Percentiles rank a stretch among this genome's conserved stretches.
Evolutionary conservation across 2,888 invertebrate species (phyloP).

Genomic region (Cyrtodaria siliqua): DNA sequence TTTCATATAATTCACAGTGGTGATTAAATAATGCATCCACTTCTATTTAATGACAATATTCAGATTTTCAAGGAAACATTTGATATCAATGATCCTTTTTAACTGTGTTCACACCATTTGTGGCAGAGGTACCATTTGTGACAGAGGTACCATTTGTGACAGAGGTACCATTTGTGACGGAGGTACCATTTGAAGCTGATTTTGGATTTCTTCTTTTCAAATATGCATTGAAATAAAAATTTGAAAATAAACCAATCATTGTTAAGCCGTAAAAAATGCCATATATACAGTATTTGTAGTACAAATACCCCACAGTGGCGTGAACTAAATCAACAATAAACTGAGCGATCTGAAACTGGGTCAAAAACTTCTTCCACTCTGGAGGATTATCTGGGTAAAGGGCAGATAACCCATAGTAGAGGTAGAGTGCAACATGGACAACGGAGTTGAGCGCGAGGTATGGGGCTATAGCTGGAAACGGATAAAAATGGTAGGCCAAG

Average conservation of each 20-base stretch:
- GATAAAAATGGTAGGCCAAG: slow-evolving; percentile 71
- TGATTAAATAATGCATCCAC: too few species aligned
- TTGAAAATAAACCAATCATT: slow-evolving; percentile 82
- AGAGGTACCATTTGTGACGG: too few species aligned
- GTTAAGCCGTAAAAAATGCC: slow-evolving; percentile 82
- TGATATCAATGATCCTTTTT: too few species aligned
- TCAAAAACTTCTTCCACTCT: slow-evolving; percentile 82
- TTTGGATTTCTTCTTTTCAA: slow-evolving; percentile 40
- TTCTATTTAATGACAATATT: too few species aligned
- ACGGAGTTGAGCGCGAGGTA: slow-evolving; percentile 81
- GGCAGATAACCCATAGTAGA: slow-evolving; percentile 82
- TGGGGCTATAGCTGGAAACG: slow-evolving; percentile 82
- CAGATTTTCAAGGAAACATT: too few species aligned
- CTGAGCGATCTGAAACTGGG: slow-evolving; percentile 83
- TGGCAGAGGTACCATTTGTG: too few species aligned
- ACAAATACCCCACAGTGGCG: slow-evolving; percentile 78
- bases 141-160: slow-evolving; percentile 15
- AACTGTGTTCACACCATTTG: too few species aligned
- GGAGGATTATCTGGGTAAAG: slow-evolving; percentile 74
- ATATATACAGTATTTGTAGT: slow-evolving; percentile 84
- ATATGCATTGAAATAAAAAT: slow-evolving; percentile 83
- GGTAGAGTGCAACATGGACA: slow-evolving; percentile 82
- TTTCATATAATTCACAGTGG: too few species aligned
- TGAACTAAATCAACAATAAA: slow-evolving; percentile 80
- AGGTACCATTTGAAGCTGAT: slow-evolving; percentile 16